Percentiles rank a stretch among this genome's conserved stretches.
phyloP scores from a whole-genome alignment of 2,113 vertebrate species.

The Ptychochromis oligacanthus region DNA sequence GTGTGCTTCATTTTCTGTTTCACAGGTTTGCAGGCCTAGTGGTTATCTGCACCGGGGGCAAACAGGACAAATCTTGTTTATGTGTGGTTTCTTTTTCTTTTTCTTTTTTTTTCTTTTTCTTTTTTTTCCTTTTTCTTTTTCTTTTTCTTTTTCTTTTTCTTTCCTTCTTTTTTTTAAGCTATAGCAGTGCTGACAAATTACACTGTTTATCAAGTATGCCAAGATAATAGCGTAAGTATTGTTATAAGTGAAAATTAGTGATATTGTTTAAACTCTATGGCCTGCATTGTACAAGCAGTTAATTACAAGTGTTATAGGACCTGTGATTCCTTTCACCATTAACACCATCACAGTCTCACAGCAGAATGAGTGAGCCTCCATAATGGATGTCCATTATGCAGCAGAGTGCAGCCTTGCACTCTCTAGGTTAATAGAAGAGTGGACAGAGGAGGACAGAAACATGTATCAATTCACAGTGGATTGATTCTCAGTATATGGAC shows the following conservation, averaged over 20 bases:
- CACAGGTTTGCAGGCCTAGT: conserved; percentile 25
- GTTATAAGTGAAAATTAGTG: background rate
- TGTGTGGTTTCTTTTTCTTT: background rate
- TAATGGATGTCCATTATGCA: conserved; percentile 31
- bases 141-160: background rate
- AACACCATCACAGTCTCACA: conserved; percentile 26
- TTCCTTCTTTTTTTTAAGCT: too few species aligned
- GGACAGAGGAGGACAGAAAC: conserved; percentile 60
- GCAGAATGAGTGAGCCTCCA: conserved; percentile 24
- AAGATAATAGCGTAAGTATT: background rate
- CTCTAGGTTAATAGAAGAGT: conserved; percentile 41
- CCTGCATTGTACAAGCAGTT: background rate
- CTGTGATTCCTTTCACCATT: conserved; percentile 8
- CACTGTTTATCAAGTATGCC: background rate
- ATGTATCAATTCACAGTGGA: conserved; percentile 56
- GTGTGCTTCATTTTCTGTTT: conserved; percentile 38
- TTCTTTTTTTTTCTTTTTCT: background rate
- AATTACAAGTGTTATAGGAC: background rate
- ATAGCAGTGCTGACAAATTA: background rate
- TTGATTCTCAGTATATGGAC: conserved; percentile 29
- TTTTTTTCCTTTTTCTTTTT: too few species aligned
- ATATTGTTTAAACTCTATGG: background rate
- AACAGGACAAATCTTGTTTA: background rate
- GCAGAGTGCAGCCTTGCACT: conserved; percentile 27
- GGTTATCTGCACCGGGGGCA: conserved; percentile 5